Percentiles rank a stretch among this genome's conserved stretches.
These are phyloP conservation scores for Gasterosteus nipponicus DNA, from an alignment of 2,113 vertebrate species.

Conservation along the genomic window DNA sequence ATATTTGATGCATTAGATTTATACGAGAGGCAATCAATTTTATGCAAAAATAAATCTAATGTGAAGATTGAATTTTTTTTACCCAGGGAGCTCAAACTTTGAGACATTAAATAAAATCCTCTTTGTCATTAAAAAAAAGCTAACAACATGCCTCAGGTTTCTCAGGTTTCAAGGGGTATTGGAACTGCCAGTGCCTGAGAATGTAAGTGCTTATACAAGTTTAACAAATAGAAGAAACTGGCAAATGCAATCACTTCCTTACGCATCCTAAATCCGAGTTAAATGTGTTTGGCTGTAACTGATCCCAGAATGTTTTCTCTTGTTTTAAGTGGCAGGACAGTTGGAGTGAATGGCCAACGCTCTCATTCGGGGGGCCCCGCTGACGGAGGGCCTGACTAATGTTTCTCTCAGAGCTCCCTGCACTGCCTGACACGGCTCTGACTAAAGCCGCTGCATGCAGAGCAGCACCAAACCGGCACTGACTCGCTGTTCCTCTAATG, in stretches of 20 bases:
- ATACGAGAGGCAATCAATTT: background rate
- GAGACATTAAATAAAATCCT: background rate
- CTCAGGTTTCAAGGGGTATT: background rate
- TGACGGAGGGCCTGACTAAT: constrained; percentile 75
- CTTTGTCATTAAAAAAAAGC: background rate
- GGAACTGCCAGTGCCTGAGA: background rate
- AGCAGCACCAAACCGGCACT: constrained; percentile 1
- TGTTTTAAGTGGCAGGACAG: constrained; percentile 4
- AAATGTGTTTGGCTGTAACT: background rate
- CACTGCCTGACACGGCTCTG: constrained; percentile 22
- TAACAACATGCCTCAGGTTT: background rate
- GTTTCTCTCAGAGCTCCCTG: constrained; percentile 51
- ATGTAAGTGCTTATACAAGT: background rate
- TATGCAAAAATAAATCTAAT: background rate
- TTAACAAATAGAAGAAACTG: background rate
- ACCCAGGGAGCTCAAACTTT: background rate
- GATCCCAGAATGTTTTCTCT: background rate
- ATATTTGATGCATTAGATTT: background rate
- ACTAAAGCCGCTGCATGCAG: constrained; percentile 3
- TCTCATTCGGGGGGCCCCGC: constrained; percentile 21
- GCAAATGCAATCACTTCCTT: background rate
- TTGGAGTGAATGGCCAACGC: constrained; percentile 12
- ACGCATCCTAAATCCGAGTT: background rate
- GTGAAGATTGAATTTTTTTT: background rate
- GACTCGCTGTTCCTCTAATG: background rate